Base-by-base conservation (phyloP, 2,113 vertebrate genomes). In the Petaurus breviceps region DNA sequence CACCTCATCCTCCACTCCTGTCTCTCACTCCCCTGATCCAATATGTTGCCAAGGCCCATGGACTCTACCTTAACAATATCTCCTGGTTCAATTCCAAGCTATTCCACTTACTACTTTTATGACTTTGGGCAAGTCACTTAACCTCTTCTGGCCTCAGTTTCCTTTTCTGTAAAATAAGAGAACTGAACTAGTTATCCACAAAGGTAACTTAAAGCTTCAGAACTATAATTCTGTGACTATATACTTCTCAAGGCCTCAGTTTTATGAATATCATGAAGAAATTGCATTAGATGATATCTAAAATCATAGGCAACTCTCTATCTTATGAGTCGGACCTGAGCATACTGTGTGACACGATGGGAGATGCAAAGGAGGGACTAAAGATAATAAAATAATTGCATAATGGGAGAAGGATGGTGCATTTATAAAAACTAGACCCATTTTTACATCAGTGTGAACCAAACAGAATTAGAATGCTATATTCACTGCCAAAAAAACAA, bases 381-480 rank as follows among this genome's bases (percentile, higher is more conserved):
- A 93, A 90, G 19, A 92, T n/a, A 26, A 92, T 7, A 5, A 9
- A n/a, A 14, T 90, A 94, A 19, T 2, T 5, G 37, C 1, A 19
- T 46, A 24, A 52, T 14, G 28, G 23, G 3, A n/a, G 3, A 51
- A 23, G 10, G 3, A 23, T 3, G 2, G 47, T 6, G 8, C 0
- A 50, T 43, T 10, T 37, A 2, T 14, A 61, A n/a, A 95, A 90
- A 54, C 43, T 57, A 89, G 94, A 26, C 51, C 90, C 47, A n/a
- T 90, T 37, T 50, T 46, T 61, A 53, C 31, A 1, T 4, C 28
- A 61, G 46, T 55, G 28, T 49, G 37, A 68, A 52, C n/a, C 24
- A 77, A 31, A 16, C 89, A 93, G 90, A 91, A 94, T 0, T 28
- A 49, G 55, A 28, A 54, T 2, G 4, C 49, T 68, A 46, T 28